Evolutionary conservation across 2,888 invertebrate species (phyloP), one percentile per base, ranked within the genome.

Genomic region (Melipona bicolor): DNA sequence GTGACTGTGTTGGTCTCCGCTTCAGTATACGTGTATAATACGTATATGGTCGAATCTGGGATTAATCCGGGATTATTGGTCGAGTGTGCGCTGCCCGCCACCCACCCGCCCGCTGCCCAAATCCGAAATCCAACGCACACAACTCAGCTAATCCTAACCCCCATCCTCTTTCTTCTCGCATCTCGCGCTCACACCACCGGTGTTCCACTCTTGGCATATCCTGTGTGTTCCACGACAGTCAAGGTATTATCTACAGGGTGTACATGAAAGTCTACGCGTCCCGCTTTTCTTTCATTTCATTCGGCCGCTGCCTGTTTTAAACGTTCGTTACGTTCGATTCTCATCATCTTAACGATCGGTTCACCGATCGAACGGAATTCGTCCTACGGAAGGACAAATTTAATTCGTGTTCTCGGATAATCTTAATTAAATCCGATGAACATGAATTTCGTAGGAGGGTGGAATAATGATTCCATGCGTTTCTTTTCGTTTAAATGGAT

Each of bases 51-150:
- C 88, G 89, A 87, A 91, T 84, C 91, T 86, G 89, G 93, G 94
- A 93, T 93, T 93, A 93, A 93, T 93, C 93, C 90, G 88, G 93
- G 93, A 93, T 94, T 93, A 94, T 92, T 92, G 92, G 90, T 88
- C 90, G 91, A 91, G 92, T 93, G 91, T 92, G 92, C 88, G 91
- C 88, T 85, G 88, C 89, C 89, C 90, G n/a, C 64, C 62, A 19
- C 27, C 62, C 62, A 91, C 88, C 43, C 91, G 90, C 89, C 90
- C 89, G 92, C 88, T 91, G 89, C 90, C 92, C 92, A 93, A 93
- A 94, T 93, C 93, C 93, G 88, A 94, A 94, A 94, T 94, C 94
- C 93, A 92, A 94, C 94, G 92, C 94, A 93, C 92, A 94, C 94
- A 91, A 90, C 91, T 90, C 91, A 90, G 92, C 90, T 94, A 94